Conservation (phyloP, 2,113 vertebrate genomes). For the Lates calcarifer region DNA sequence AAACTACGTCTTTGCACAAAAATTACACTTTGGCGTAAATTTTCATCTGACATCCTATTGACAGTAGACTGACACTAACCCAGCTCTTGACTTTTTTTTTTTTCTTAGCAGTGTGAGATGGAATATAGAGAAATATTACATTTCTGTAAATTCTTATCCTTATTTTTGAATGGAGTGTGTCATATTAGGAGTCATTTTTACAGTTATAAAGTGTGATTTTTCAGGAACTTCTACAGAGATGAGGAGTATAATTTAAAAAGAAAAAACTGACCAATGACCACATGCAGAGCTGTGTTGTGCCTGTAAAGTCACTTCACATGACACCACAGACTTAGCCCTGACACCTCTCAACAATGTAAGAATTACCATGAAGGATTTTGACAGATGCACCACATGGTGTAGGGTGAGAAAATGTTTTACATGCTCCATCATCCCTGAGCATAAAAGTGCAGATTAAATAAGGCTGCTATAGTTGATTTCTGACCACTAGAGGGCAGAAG, state of each 20-base stretch:
- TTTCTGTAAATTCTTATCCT: not conserved
- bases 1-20: conserved; percentile 14
- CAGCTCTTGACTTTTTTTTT: not conserved
- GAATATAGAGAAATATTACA: not conserved
- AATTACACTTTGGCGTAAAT: conserved; percentile 24
- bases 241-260: not conserved
- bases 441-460: not conserved
- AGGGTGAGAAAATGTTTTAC: conserved; percentile 1
- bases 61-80: no score
- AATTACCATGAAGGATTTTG: not conserved
- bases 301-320: not conserved
- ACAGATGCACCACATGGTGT: not conserved
- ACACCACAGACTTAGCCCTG: conserved; percentile 2
- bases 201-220: not conserved
- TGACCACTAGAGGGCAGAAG: conserved; percentile 38
- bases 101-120: not conserved
- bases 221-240: not conserved
- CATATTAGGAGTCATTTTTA: not conserved
- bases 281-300: not conserved
- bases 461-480: conserved; percentile 18
- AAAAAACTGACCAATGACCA: not conserved
- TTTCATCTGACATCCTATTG: not conserved
- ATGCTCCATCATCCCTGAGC: conserved; percentile 5
- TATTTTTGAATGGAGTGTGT: not conserved
- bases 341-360: conserved; percentile 16